These are phyloP conservation scores for Donacobius atricapilla DNA, from an alignment of 2,113 vertebrate species.

Conservation along the genomic window DNA sequence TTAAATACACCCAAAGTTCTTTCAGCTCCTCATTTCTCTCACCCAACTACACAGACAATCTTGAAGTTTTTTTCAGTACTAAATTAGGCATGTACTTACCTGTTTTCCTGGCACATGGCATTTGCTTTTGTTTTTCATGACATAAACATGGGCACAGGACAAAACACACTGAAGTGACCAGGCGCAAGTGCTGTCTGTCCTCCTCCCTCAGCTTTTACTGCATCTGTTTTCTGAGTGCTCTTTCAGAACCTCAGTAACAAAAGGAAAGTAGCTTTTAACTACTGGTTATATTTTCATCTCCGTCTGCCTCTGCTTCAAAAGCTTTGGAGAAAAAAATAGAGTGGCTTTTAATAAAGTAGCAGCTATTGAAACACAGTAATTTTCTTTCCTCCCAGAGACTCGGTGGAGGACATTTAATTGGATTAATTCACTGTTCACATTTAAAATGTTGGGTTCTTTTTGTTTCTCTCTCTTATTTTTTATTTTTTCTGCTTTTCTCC, in stretches of 20 bases:
- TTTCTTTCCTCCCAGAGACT: constrained; percentile 18
- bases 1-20: neutral
- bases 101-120: neutral
- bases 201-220: neutral
- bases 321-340: neutral
- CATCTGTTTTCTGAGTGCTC: neutral
- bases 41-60: neutral
- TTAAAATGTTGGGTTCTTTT: neutral
- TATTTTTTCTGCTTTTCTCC: neutral
- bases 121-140: neutral
- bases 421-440: neutral
- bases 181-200: neutral
- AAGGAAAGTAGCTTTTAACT: constrained; percentile 32
- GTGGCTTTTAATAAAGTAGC: constrained; percentile 37
- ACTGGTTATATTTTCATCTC: neutral
- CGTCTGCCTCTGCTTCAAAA: neutral
- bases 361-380: constrained; percentile 1
- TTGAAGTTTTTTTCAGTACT: fast-evolving
- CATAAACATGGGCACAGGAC: neutral
- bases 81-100: neutral
- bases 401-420: neutral
- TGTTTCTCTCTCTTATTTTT: neutral
- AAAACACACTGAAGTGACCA: neutral
- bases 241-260: neutral
- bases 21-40: neutral